Conservation (phyloP, 23 tunicate genomes). For the Phallusia fumigata region DNA sequence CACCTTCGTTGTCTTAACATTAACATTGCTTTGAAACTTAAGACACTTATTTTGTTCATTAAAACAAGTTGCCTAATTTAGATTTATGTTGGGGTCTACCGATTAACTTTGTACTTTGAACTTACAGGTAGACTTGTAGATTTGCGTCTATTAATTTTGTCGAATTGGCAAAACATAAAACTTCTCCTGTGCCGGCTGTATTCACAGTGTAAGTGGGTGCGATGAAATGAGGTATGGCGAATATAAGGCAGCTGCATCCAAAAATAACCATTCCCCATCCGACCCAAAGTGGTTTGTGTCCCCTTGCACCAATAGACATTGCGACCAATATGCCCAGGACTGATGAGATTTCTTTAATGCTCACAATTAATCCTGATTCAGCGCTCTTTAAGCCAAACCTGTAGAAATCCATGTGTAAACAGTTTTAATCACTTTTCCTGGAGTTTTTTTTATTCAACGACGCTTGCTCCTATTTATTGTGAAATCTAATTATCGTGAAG, state of each 20-base stretch:
- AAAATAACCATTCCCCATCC: slow-evolving; percentile 61
- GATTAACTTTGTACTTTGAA: background rate
- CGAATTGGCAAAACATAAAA: background rate
- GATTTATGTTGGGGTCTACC: too few species aligned
- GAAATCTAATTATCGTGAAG: too few species aligned
- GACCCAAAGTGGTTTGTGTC: slow-evolving; percentile 67
- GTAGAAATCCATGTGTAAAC: too few species aligned
- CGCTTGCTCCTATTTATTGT: too few species aligned
- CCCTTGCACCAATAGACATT: slow-evolving; percentile 44
- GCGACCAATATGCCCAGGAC: slow-evolving; percentile 22
- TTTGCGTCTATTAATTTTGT: background rate
- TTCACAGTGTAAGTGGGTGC: slow-evolving; percentile 23
- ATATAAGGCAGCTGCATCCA: slow-evolving; percentile 50
- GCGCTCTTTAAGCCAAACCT: slow-evolving; percentile 59
- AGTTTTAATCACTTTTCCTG: too few species aligned
- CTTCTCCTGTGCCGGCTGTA: background rate
- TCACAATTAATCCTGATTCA: slow-evolving; percentile 62
- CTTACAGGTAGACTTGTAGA: background rate
- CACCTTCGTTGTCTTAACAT: too few species aligned
- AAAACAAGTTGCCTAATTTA: too few species aligned
- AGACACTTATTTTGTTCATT: too few species aligned
- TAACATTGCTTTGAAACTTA: background rate
- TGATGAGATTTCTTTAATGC: background rate
- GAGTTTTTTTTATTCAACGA: too few species aligned
- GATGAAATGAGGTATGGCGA: slow-evolving; percentile 46